Percentiles rank a stretch among this genome's conserved stretches.
Evolutionary conservation across 2,113 vertebrate species (phyloP).

Genomic region (Campylomormyrus tamandua): DNA sequence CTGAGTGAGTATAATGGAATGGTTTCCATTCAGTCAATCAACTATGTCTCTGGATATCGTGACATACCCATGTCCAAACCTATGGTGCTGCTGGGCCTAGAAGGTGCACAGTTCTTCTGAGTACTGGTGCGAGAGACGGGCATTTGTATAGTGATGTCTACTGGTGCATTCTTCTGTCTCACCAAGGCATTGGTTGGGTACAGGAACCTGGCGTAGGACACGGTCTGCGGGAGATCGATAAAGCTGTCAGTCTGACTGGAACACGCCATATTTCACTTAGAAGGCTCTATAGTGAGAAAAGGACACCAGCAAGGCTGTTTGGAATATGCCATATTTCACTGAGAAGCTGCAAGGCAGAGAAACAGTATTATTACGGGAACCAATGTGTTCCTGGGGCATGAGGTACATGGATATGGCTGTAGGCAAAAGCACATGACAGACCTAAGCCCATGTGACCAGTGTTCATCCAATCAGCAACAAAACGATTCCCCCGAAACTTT

Average conservation of each 20-base stretch:
- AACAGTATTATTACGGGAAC: neutral
- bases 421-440: neutral
- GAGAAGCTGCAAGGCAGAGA: neutral
- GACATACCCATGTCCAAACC: conserved; percentile 74
- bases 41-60: conserved; percentile 6
- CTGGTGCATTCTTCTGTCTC: conserved; percentile 60
- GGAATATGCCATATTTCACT: neutral
- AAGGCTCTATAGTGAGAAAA: neutral
- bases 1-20: neutral
- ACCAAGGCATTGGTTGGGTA: conserved; percentile 89
- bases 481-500: neutral
- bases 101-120: conserved; percentile 57
- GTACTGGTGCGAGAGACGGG: conserved; percentile 59
- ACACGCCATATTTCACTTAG: neutral
- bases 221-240: conserved; percentile 61
- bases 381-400: neutral
- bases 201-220: conserved; percentile 92
- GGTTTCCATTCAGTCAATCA: neutral
- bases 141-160: conserved; percentile 56
- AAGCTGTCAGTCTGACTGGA: neutral
- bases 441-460: neutral
- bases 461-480: neutral
- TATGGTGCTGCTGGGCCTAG: conserved; percentile 68
- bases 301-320: neutral
- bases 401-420: neutral